phyloP scores from a whole-genome alignment of 2,113 vertebrate genomes.

The Puffinus mauretanicus region DNA sequence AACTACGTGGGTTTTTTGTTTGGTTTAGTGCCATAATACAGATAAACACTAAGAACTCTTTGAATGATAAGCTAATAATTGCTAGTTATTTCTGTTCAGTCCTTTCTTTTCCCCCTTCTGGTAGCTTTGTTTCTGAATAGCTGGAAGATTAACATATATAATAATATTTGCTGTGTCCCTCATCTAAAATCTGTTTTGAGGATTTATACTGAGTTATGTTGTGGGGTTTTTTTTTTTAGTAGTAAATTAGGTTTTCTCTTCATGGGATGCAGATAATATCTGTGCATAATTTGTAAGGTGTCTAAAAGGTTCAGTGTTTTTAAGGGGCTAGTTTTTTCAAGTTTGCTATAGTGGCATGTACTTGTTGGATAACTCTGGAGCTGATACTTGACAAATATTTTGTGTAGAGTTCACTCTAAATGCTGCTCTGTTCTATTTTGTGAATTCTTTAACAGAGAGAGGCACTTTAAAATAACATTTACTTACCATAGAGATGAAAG shows the following conservation, averaged over 20 bases:
- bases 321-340: not conserved
- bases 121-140: not conserved
- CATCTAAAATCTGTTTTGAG: not conserved
- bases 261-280: not conserved
- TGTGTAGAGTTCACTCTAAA: not conserved
- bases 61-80: not conserved
- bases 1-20: not conserved
- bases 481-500: conserved; percentile 18
- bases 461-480: not conserved
- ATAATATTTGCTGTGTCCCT: not conserved
- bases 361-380: not conserved
- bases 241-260: not conserved
- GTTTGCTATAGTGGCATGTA: not conserved
- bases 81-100: not conserved
- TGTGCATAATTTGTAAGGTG: not conserved
- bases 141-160: not conserved
- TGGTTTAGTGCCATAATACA: not conserved
- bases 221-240: not conserved
- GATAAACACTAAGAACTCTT: not conserved
- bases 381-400: not conserved
- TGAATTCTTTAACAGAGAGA: not conserved
- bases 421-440: not conserved
- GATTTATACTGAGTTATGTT: not conserved
- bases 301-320: not conserved
- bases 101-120: not conserved